Evolutionary conservation across 1,140 invertebrate genomes (phyloP).

Genomic region (Mamestra configurata): DNA sequence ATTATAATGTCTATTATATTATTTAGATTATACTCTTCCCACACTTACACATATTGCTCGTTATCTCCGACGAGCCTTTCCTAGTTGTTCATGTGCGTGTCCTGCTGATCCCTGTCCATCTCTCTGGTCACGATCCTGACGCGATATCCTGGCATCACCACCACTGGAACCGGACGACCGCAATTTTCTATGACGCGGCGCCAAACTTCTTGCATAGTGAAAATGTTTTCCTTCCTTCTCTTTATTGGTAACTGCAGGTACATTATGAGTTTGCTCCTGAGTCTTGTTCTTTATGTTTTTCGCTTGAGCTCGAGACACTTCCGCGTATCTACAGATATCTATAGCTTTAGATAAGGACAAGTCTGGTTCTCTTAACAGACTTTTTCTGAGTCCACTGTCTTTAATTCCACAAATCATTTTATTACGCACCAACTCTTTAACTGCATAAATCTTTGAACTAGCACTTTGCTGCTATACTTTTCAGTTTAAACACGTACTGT

Average conservation of each 20-base stretch:
- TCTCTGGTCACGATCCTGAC: background rate
- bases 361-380: constrained; percentile 2
- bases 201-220: background rate
- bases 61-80: background rate
- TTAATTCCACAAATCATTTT: constrained; percentile 10
- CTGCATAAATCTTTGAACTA: constrained; percentile 3
- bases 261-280: background rate
- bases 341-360: background rate
- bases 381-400: constrained; percentile 53
- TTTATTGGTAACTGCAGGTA: background rate
- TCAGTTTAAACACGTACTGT: background rate
- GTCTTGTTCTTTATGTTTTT: constrained; percentile 3
- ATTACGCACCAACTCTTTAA: background rate
- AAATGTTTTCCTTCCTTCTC: background rate
- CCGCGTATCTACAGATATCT: constrained; percentile 15
- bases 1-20: no score
- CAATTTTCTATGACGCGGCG: background rate
- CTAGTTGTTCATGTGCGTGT: background rate
- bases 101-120: background rate
- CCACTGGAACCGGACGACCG: background rate
- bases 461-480: constrained; percentile 11
- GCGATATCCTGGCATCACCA: background rate
- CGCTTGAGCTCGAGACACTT: constrained; percentile 14
- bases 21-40: no score
- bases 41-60: constrained; percentile 16